Evolutionary conservation across 2,888 invertebrate species (phyloP).

Genomic region (Euspilapteryx auroguttella): DNA sequence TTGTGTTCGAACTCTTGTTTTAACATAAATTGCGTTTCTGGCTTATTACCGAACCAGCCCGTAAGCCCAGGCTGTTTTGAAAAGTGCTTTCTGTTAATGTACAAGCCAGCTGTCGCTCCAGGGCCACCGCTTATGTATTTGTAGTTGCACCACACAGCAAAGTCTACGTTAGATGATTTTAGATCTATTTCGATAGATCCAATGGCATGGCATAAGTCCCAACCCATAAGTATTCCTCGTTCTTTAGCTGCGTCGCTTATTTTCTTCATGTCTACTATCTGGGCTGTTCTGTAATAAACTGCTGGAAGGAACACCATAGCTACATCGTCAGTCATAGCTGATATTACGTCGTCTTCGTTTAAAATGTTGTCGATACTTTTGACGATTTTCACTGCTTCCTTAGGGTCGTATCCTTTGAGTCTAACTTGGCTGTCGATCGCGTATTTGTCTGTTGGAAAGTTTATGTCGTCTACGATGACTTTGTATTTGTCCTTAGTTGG

Average conservation of each 20-base stretch:
- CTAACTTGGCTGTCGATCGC: constrained; percentile 39
- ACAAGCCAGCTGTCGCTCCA: constrained; percentile 27
- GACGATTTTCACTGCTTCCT: constrained; percentile 35
- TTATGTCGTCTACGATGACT: constrained; percentile 36
- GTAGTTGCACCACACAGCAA: constrained; percentile 45
- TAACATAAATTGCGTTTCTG: constrained; percentile 27
- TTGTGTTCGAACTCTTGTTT: constrained; percentile 36
- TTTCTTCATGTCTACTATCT: constrained; percentile 32
- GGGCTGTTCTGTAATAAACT: constrained; percentile 34
- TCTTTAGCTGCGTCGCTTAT: constrained; percentile 27
- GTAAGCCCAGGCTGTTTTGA: constrained; percentile 24
- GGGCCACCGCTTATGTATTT: constrained; percentile 46
- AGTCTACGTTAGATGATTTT: constrained; percentile 30
- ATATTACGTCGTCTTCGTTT: constrained; percentile 28
- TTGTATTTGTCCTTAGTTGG: constrained; percentile 28
- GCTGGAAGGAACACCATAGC: constrained; percentile 25
- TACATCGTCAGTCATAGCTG: constrained; percentile 37
- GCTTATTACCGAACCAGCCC: constrained; percentile 39
- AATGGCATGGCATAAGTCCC: constrained; percentile 38
- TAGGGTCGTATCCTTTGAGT: constrained; percentile 27
- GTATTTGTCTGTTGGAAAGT: constrained; percentile 41
- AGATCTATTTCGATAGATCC: constrained; percentile 32
- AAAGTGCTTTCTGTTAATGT: constrained; percentile 37
- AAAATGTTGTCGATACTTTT: constrained; percentile 18
- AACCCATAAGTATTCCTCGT: constrained; percentile 29